These are phyloP conservation scores for Scaeva pyrastri DNA, from an alignment of 2,888 invertebrate species.

Conservation along the genomic window DNA sequence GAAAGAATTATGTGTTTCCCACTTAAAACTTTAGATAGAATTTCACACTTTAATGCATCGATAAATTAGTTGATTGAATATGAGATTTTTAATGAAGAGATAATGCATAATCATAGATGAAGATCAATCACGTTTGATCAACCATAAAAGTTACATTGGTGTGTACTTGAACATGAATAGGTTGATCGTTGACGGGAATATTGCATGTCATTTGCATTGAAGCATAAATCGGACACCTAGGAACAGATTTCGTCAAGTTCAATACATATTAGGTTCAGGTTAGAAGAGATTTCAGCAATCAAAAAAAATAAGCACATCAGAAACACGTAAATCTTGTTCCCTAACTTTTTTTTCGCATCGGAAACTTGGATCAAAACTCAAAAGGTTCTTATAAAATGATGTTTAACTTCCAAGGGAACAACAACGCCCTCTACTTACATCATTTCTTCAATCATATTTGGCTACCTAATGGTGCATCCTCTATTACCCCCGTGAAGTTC, in stretches of 20 bases:
- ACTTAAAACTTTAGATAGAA: not conserved
- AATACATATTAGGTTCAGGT: no score
- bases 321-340: no score
- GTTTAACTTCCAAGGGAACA: no score
- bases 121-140: constrained; percentile 57
- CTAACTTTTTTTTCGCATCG: no score
- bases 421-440: not conserved
- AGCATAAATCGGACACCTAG: not conserved
- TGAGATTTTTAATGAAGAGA: constrained; percentile 21
- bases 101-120: constrained; percentile 20
- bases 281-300: no score
- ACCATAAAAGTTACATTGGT: constrained; percentile 36
- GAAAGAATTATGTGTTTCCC: not conserved
- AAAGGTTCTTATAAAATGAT: no score
- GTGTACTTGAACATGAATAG: not conserved
- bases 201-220: not conserved
- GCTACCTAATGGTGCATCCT: not conserved
- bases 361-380: no score
- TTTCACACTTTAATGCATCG: constrained; percentile 72
- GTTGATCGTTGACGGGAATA: not conserved
- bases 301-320: no score
- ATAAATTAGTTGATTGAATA: constrained; percentile 58
- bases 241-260: not conserved
- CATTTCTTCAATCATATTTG: not conserved
- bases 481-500: not conserved